Evolutionary conservation across 2,888 invertebrate species (phyloP).

Genomic region (Aelia acuminata): DNA sequence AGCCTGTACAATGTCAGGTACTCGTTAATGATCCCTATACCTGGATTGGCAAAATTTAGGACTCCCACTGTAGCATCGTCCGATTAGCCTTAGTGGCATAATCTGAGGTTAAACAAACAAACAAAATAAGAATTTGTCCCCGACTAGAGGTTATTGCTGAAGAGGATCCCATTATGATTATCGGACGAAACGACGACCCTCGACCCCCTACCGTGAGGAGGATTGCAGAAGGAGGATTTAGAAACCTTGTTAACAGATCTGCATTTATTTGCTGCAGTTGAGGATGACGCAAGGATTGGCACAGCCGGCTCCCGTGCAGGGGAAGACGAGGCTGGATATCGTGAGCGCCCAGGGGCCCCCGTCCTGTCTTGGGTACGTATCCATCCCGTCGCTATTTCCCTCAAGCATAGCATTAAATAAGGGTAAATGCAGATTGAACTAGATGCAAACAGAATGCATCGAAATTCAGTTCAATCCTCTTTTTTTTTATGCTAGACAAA

Average conservation of each 20-base stretch:
- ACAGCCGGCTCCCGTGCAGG: not conserved
- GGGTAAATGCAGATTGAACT: no score
- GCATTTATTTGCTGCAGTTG: not conserved
- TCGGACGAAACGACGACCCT: not conserved
- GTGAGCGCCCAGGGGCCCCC: not conserved
- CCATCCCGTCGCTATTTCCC: not conserved
- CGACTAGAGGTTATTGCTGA: not conserved
- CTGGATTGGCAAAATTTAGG: no score
- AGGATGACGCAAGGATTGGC: not conserved
- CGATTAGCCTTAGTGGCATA: no score
- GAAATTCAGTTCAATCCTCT: no score
- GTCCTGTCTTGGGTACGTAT: not conserved
- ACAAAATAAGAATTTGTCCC: no score
- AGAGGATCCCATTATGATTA: not conserved
- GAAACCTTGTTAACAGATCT: slow-evolving; percentile 12
- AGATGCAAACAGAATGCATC: no score
- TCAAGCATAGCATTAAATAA: no score
- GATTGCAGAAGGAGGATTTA: not conserved
- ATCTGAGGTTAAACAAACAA: no score
- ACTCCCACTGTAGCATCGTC: no score
- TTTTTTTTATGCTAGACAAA: no score
- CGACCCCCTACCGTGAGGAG: not conserved
- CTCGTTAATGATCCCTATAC: no score
- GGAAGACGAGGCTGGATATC: not conserved
- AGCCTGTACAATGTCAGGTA: no score